Base-by-base conservation (phyloP, 2,888 invertebrate species). In the Ichneumoninae sp. region DNA sequence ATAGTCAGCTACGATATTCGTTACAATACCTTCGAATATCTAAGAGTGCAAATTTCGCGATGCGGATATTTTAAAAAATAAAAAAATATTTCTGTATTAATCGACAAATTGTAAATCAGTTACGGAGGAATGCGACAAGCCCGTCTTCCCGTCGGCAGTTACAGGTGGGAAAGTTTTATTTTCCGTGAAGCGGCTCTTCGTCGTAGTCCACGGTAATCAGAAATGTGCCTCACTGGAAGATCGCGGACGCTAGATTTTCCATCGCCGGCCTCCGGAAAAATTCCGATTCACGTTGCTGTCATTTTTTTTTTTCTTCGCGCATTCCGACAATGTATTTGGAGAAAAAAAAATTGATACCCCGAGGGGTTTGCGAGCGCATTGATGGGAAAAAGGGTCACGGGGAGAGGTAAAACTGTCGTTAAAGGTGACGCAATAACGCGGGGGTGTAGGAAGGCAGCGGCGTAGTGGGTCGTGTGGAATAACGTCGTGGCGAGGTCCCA, bases 401-500 rank as follows among this genome's bases (percentile, higher is more conserved):
- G 66, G 36, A 65, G 33, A 54, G 33, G 57, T 60, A 69, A 81
- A 75, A 75, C 50, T 65, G 70, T 63, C 33, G 36, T 75, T 26
- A 19, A 30, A 44, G 50, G 75, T 75, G 81, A 69, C 36, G 81
- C 76, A 81, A 84, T 54, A 81, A 69, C 65, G 66, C 68, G 77
- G 22, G 63, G 69, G 50, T 52, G 68, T 54, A 63, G 36, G 52
- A 71, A 36, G 44, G 50, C 65, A 63, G 22, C 54, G 40, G 68
- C 36, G 65, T 65, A 60, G 71, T 33, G 47, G 57, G 36, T 16
- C 63, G 47, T 60, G 70, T 66, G 65, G 65, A 70, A 79, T 79
- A 69, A 66, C 66, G 73, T 77, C 68, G 84, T 69, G 65, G 86
- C 78, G 86, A 87, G 89, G 87, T 87, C 82, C 86, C 78, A 77